Evolutionary conservation across 1,140 invertebrate species (phyloP), one percentile per base, ranked within the genome.

Genomic region (Rhysida immarginata): DNA sequence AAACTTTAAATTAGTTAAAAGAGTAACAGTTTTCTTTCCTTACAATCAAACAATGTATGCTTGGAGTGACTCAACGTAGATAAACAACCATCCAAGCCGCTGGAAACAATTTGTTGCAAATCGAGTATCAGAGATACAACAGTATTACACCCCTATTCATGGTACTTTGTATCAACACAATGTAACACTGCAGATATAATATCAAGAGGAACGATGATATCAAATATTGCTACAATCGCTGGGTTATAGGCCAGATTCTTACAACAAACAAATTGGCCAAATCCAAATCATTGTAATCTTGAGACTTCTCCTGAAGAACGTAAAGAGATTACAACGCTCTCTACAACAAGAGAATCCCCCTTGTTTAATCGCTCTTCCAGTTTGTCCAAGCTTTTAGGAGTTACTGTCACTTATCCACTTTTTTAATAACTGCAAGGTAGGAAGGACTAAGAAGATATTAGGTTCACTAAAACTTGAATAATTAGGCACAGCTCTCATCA

Each of bases 81-180:
- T 74, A 2, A 24, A 56, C 21, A 60, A 59, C 35, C 48, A 53
- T 1, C 62, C 63, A 3, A 49, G 63, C 20, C 62, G 62, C 57
- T 66, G 62, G 49, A 67, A 72, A 57, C 67, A 64, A 1, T 75
- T 69, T 58, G 68, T 74, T 0, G 68, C 67, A 1, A 73, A 71
- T 58, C 58, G 69, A 25, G 63, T 72, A 0, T 26, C 57, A 2
- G 60, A 69, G 62, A 73, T 75, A 44, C 66, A 65, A 55, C 46
- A 59, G 5, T 20, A n/a, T 57, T 61, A 1, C 20, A 54, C 2
- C 46, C 49, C 13, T 11, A 54, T 0, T 11, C 58, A 2, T 66
- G 64, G 64, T 5, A 26, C 2, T 58, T 60, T 59, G 53, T 61
- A 8, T 56, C 59, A 11, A 57, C 55, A 11, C 18, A 26, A 2